Conservation (phyloP, 2,888 invertebrate genomes). For the Drosophila paranaensis region DNA sequence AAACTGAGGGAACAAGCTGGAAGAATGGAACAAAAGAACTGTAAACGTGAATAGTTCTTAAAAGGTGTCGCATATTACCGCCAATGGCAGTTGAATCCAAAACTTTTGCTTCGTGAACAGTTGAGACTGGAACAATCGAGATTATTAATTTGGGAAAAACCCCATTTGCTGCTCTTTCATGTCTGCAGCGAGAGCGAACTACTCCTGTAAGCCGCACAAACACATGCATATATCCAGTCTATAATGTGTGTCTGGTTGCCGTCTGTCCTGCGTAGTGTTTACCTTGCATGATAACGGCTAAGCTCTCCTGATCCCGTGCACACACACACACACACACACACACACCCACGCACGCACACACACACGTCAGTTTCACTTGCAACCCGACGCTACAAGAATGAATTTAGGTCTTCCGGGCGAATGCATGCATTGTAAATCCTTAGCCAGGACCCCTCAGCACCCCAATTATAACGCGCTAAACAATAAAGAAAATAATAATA, state of each 20-base stretch:
- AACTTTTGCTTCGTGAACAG: too few species aligned
- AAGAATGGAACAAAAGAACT: constrained; percentile 1
- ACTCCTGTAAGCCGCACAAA: too few species aligned
- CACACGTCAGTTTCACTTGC: constrained; percentile 39
- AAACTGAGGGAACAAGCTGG: neutral
- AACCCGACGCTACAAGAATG: constrained; percentile 30
- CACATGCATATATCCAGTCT: neutral
- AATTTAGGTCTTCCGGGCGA: constrained; percentile 74
- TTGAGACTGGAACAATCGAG: too few species aligned
- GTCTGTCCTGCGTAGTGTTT: constrained; percentile 16
- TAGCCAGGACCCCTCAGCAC: constrained; percentile 50
- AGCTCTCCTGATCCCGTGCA: constrained; percentile 51
- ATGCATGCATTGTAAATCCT: constrained; percentile 59
- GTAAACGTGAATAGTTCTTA: constrained; percentile 32
- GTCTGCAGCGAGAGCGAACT: too few species aligned
- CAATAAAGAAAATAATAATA: constrained; percentile 80
- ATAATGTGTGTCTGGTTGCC: constrained; percentile 1
- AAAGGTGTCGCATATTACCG: constrained; percentile 10
- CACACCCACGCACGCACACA: constrained; percentile 7
- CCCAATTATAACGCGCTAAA: constrained; percentile 77
- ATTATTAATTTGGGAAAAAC: too few species aligned
- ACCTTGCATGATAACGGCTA: constrained; percentile 43
- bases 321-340: constrained; percentile 9
- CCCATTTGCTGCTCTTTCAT: too few species aligned
- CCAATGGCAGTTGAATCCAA: too few species aligned